A percentile compares a stretch with the other conserved stretches of the same genome.
These are phyloP conservation scores for Cosmia pyralina DNA, from an alignment of 2,888 invertebrate species.

Conservation along the genomic window DNA sequence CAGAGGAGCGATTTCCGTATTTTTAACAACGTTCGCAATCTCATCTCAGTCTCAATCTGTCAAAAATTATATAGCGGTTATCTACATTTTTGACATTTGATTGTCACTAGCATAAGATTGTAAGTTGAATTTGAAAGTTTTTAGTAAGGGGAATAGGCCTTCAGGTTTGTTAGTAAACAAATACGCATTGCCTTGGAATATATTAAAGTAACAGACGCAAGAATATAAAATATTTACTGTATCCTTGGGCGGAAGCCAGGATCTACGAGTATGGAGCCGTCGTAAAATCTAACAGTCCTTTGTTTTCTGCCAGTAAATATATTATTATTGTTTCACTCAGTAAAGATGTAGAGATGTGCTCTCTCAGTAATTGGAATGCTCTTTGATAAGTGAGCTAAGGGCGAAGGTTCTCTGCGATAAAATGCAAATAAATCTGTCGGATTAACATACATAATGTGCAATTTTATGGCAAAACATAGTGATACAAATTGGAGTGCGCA, in stretches of 20 bases:
- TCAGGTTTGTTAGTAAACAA: conserved; percentile 15
- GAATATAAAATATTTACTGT: conserved; percentile 32
- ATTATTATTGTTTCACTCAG: conserved; percentile 19
- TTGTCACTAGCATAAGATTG: no score
- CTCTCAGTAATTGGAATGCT: conserved; percentile 31
- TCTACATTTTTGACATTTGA: no score
- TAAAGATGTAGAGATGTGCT: conserved; percentile 18
- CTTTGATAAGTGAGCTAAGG: conserved; percentile 11
- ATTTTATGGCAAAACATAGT: no score
- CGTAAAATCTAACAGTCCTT: conserved; percentile 39
- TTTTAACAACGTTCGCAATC: no score
- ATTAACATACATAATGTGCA: background rate
- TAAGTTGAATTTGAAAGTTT: no score
- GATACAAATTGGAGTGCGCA: background rate
- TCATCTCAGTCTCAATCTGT: no score
- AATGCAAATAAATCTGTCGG: background rate
- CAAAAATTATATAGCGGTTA: no score
- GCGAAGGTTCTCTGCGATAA: background rate
- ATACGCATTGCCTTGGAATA: conserved; percentile 2
- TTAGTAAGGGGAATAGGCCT: no score
- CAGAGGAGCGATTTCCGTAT: no score
- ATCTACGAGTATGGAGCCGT: conserved; percentile 11
- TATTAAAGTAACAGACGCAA: conserved; percentile 5
- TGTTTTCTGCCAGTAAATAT: conserved; percentile 22
- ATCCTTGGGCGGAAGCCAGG: conserved; percentile 40